Base-by-base conservation (phyloP, 2,113 vertebrate genomes). In the Phoenicopterus ruber region DNA sequence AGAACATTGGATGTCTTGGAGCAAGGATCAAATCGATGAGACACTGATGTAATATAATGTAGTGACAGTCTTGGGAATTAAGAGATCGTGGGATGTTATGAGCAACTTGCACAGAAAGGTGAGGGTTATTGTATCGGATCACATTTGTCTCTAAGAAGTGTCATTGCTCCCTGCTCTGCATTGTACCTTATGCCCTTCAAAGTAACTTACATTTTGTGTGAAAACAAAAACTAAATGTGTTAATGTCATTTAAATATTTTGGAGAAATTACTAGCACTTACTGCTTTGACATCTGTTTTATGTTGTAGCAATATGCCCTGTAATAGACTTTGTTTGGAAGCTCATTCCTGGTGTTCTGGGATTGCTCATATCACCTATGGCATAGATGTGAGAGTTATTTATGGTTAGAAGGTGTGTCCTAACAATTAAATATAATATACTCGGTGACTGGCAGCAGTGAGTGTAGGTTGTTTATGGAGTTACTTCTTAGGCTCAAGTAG, bases 321-420 rank as follows among this genome's bases (percentile, higher is more conserved):
- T 66, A 47, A 62, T 38, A 67, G 61, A n/a, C 31, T 59, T 86
- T 52, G 25, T 85, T 74, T 79, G 52, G 70, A 90, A 86, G 34
- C 65, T 94, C 65, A 4, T 79, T 89, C 81, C 54, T 57, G 29
- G 40, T 82, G 29, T 57, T 79, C 67, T 72, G 70, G 69, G 40
- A 50, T 87, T 79, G 86, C 61, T 91, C 65, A 8, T 72, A 14
- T 78, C 80, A 38, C 40, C 54, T 25, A 20, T 84, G 73, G 17
- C 49, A 5, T 40, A 82, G 86, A 78, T 62, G 91, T 87, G 86
- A 57, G 54, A 76, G 54, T 57, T 85, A 86, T 80, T 96, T 96
- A 44, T 81, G 91, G 71, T 73, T 73, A 73, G 84, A 95, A 91
- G 95, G 84, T 73, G 90, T 85, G 90, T 82, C 71, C 67, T 80